phyloP scores from a whole-genome alignment of 2,113 vertebrate genomes.

The Boleophthalmus pectinirostris region DNA sequence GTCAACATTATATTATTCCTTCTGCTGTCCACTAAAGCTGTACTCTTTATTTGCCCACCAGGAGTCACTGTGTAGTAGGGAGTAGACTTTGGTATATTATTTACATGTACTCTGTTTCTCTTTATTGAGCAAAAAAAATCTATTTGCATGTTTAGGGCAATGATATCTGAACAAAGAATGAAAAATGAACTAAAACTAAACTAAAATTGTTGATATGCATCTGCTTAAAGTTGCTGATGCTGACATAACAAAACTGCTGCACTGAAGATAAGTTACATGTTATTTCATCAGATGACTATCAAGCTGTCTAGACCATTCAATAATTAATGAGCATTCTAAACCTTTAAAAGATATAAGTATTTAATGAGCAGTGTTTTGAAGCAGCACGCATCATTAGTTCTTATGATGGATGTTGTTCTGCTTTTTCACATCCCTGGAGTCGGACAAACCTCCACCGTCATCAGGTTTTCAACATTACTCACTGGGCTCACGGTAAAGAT shows the following conservation, averaged over 20 bases:
- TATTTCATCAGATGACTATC: conserved; percentile 56
- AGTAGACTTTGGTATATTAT: not conserved
- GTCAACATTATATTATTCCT: not conserved
- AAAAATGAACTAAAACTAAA: not conserved
- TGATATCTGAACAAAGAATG: not conserved
- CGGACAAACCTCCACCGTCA: not conserved
- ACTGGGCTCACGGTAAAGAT: not conserved
- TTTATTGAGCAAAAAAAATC: not conserved
- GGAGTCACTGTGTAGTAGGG: conserved; percentile 32
- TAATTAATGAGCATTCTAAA: conserved; percentile 67
- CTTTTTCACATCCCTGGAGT: not conserved
- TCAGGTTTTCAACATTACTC: conserved; percentile 4
- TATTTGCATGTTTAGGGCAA: not conserved
- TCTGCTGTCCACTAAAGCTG: not conserved
- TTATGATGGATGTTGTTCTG: not conserved
- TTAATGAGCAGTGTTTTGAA: conserved; percentile 58
- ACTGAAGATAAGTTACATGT: conserved; percentile 51
- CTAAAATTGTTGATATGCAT: not conserved
- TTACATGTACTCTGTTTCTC: not conserved
- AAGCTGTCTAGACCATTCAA: conserved; percentile 70
- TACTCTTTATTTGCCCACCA: conserved; percentile 30
- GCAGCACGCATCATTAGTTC: conserved; percentile 20
- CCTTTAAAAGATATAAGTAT: conserved; percentile 62
- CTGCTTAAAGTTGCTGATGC: conserved; percentile 6
- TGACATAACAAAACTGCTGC: conserved; percentile 31